Evolutionary conservation across 1,140 invertebrate genomes (phyloP), one percentile per base, ranked within the genome.

Genomic region (Drosophila ficusphila): DNA sequence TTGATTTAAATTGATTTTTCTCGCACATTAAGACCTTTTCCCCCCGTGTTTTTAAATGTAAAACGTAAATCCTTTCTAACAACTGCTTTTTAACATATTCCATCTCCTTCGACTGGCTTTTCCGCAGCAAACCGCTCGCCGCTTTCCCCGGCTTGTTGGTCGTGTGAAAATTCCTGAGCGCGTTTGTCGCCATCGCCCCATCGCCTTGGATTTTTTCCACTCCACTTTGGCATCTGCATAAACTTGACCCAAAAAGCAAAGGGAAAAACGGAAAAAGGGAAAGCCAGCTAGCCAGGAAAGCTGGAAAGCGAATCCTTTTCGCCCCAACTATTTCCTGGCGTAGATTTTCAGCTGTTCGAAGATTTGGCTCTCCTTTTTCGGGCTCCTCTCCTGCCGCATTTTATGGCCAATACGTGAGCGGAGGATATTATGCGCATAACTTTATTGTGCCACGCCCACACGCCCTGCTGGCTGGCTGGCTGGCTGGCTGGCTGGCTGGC

Each of bases 51-150:
- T 42, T 61, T 53, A 81, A 86, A 88, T 78, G 72, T 78, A 78
- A 88, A 88, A 88, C 74, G 83, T 88, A 88, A 88, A 88, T 88
- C 82, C 82, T 76, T 88, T 88, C 82, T 88, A 88, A 88, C 82
- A 88, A 88, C 82, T 86, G 81, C 81, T 88, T 77, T 88, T 88
- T 88, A 88, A 88, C 82, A 88, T 88, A 86, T 81, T 70, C 42
- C 36, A 12, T 25, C 54, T 41, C 48, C 18, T 36, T 27, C 44
- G 23, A 46, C 27, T 33, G 27, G 39, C 29, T 72, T 44, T 18
- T 31, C 25, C 2, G 8, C 47, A 33, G 7, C 19, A 16, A 12
- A 2, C 16, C 14, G 8, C 27, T 1, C 11, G 9, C 27, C 4
- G 9, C 4, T 39, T 16, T 29, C 12, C 4, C 41, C 11, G 7